phyloP scores from a whole-genome alignment of 2,113 vertebrate genomes.

The Burhinus bistriatus region DNA sequence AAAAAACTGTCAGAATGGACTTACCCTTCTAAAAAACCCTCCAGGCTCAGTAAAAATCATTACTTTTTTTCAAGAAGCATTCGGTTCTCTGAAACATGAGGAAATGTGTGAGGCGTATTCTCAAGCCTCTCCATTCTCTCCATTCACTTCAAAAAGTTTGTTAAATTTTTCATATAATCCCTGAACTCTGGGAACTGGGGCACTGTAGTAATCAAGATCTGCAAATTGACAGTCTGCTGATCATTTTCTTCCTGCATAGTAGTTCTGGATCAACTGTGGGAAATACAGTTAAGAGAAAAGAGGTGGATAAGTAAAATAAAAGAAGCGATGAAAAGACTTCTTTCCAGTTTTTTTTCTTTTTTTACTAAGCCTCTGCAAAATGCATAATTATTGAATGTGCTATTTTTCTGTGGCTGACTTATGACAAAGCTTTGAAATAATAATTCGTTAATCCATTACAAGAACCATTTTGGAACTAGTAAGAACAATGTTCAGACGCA shows the following conservation, averaged over 20 bases:
- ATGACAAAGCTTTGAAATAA: background rate
- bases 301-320: background rate
- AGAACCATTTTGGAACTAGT: background rate
- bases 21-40: background rate
- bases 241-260: background rate
- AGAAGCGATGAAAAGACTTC: background rate
- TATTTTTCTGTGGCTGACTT: background rate
- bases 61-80: background rate
- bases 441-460: background rate
- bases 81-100: background rate
- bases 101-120: background rate
- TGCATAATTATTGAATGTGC: background rate
- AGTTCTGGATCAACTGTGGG: background rate
- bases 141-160: background rate
- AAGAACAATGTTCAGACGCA: background rate
- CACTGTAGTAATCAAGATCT: background rate
- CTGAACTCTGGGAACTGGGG: background rate
- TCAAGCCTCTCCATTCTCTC: background rate
- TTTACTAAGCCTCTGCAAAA: background rate
- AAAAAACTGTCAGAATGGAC: background rate
- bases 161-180: background rate
- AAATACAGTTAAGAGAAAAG: background rate
- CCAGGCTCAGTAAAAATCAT: background rate
- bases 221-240: background rate
- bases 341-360: background rate